A percentile compares a stretch with the other conserved stretches of the same genome.
Conservation (phyloP, 2,888 invertebrate species). For the Hoplodrina ambigua region DNA sequence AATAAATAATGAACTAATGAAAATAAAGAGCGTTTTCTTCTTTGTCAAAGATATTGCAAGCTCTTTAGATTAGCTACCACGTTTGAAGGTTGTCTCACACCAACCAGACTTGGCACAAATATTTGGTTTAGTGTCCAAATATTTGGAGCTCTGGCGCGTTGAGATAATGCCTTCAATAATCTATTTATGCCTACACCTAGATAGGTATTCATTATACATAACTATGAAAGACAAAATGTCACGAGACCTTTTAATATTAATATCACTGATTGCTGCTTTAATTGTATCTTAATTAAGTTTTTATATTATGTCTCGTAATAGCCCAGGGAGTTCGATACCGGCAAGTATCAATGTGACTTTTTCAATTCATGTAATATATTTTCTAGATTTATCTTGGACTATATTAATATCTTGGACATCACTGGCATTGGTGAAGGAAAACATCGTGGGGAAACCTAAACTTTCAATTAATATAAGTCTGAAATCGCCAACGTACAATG, state of each 20-base stretch:
- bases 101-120: conserved; percentile 47
- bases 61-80: conserved; percentile 2
- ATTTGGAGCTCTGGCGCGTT: conserved; percentile 10
- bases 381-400: too few relatives aligned
- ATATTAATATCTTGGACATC: too few relatives aligned
- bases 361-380: too few relatives aligned
- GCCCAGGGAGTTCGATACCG: too few relatives aligned
- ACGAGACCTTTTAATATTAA: not conserved
- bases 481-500: too few relatives aligned
- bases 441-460: too few relatives aligned
- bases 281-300: too few relatives aligned
- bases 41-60: conserved; percentile 6
- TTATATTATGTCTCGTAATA: too few relatives aligned
- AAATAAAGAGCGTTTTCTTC: not conserved
- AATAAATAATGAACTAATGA: conserved; percentile 2
- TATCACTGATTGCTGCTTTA: not conserved
- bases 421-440: too few relatives aligned
- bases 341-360: too few relatives aligned
- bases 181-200: not conserved
- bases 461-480: too few relatives aligned
- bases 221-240: too few relatives aligned
- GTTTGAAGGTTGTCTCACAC: conserved; percentile 12
- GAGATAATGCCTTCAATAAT: not conserved
- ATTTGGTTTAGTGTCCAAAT: conserved; percentile 35
- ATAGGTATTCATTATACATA: not conserved